phyloP scores from a whole-genome alignment of 1,140 invertebrate genomes.

The Drosophila nannoptera region DNA sequence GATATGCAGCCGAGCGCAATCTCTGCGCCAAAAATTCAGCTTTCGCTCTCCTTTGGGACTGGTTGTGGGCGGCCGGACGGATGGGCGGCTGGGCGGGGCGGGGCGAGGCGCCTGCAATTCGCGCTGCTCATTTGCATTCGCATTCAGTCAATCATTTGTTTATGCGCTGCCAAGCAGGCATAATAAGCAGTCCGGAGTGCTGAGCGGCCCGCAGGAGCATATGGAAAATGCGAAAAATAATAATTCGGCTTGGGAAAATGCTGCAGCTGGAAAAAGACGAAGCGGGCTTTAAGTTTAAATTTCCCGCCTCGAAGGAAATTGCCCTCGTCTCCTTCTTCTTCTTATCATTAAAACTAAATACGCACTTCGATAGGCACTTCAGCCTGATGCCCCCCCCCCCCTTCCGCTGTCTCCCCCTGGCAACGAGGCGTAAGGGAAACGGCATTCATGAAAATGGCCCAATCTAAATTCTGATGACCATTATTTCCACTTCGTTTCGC shows the following conservation, averaged over 20 bases:
- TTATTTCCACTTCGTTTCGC: constrained; percentile 40
- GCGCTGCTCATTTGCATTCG: constrained; percentile 59
- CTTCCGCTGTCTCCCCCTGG: no score
- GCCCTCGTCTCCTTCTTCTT: no score
- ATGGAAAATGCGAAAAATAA: no score
- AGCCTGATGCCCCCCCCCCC: not conserved
- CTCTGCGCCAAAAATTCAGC: constrained; percentile 31
- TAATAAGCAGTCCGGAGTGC: constrained; percentile 8
- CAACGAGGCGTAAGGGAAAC: constrained; percentile 10
- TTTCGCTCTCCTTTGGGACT: not conserved
- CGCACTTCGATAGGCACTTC: constrained; percentile 5
- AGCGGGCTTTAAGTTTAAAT: no score
- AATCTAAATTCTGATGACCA: constrained; percentile 55
- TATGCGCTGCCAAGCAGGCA: constrained; percentile 47
- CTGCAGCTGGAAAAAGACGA: no score
- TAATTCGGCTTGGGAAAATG: no score
- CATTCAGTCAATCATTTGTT: constrained; percentile 54
- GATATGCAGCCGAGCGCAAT: constrained; percentile 60
- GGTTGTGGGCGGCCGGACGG: not conserved
- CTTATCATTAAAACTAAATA: constrained; percentile 5
- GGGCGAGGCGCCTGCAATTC: constrained; percentile 16
- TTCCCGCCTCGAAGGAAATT: no score
- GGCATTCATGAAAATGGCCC: constrained; percentile 29
- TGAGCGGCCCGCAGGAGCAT: no score
- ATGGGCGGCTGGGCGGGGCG: not conserved